Percentiles rank a stretch among this genome's conserved stretches.
These are phyloP conservation scores for Ceyx erithaca DNA, from an alignment of 2,797 vertebrate species.

Conservation along the genomic window DNA sequence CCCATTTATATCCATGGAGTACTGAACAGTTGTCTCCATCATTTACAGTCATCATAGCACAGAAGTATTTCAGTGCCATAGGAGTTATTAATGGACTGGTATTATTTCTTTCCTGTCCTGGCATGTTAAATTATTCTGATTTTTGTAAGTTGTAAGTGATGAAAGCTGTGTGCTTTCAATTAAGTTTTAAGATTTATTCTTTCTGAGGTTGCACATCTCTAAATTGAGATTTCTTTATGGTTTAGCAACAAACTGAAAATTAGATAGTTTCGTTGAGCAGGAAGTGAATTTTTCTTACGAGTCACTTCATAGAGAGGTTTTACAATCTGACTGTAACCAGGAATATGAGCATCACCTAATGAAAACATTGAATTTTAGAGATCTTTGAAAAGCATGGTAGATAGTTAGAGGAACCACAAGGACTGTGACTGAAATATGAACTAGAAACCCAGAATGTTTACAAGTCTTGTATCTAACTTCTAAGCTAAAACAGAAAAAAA, in stretches of 20 bases:
- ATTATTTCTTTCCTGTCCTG: background rate
- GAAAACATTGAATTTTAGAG: background rate
- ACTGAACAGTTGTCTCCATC: background rate
- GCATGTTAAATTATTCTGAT: constrained; percentile 37
- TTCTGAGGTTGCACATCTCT: background rate
- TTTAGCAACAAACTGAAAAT: constrained; percentile 7
- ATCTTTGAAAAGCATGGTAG: background rate
- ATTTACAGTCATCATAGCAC: background rate
- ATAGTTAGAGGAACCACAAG: background rate
- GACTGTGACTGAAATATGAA: background rate
- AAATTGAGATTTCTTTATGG: background rate
- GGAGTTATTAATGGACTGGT: background rate
- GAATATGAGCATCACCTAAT: background rate
- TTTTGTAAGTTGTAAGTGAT: constrained; percentile 55
- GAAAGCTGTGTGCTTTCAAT: constrained; percentile 30
- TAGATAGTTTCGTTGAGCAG: background rate
- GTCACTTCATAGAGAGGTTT: too few relatives aligned
- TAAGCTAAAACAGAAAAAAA: background rate
- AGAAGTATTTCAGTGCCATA: background rate
- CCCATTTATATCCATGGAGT: background rate
- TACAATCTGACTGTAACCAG: too few relatives aligned
- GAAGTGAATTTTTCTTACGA: too few relatives aligned
- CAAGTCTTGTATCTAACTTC: background rate
- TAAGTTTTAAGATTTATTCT: background rate
- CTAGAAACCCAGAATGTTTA: background rate